Conservation (phyloP, 2,797 vertebrate genomes). For the Lindbergichthys nudifrons region DNA sequence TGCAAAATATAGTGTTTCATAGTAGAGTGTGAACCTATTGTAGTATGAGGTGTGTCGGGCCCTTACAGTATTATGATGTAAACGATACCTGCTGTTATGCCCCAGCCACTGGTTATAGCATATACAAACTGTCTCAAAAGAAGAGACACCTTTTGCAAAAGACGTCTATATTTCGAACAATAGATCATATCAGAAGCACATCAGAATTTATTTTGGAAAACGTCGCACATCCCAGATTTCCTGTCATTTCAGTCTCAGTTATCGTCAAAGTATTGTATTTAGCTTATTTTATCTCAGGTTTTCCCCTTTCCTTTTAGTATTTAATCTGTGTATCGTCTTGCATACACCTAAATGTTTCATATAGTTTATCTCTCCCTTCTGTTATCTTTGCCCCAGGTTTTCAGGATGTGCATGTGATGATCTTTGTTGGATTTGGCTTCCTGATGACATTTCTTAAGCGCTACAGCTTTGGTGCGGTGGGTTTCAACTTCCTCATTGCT, state of each 20-base stretch:
- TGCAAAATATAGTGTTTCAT: conserved; percentile 29
- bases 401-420: conserved; percentile 98
- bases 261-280: neutral
- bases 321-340: neutral
- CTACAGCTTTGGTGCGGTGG: conserved; percentile 93
- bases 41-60: conserved; percentile 4
- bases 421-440: conserved; percentile 98
- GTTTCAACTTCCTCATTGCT: conserved; percentile 96
- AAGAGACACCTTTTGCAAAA: neutral
- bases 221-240: too few relatives aligned
- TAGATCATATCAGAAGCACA: neutral
- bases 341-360: too few relatives aligned
- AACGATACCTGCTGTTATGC: conserved; percentile 44
- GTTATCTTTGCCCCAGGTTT: conserved; percentile 84
- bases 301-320: neutral
- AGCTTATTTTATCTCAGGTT: neutral
- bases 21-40: conserved; percentile 16
- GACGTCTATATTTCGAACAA: neutral
- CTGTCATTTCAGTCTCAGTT: neutral
- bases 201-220: too few relatives aligned
- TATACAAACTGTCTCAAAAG: neutral
- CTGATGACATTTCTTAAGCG: conserved; percentile 97
- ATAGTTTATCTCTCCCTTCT: neutral
- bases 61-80: conserved; percentile 20
- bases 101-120: neutral